Evolutionary conservation across 2,888 invertebrate species (phyloP), one percentile per base, ranked within the genome.

Genomic region (Sisyra nigra): DNA sequence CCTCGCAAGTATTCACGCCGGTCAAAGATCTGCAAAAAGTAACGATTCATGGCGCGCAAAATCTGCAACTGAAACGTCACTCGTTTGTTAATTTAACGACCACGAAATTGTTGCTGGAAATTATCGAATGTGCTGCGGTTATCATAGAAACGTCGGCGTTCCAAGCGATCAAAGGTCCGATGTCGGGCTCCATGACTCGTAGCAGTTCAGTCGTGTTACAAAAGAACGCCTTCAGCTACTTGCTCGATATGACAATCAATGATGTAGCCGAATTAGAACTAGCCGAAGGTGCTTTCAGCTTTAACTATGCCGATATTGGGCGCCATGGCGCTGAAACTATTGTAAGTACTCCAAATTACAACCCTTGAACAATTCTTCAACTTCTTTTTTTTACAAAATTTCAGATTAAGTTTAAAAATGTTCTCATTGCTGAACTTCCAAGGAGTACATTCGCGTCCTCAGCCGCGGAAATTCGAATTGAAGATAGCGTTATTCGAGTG

Each of bases 381-480:
- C 7, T 24, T n/a, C n/a, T n/a, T n/a, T n/a, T n/a, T n/a, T n/a
- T n/a, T n/a, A n/a, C n/a, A n/a, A n/a, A n/a, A 5, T 59, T 68
- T 40, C 68, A 82, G 81, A 74, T 82, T 54, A 65, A 68, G 51
- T 66, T 82, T 60, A 71, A 68, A 54, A 72, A 72, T 49, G 68
- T 76, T 8, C 65, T 62, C 39, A 63, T 76, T 40, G 62, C 71
- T 29, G 70, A 70, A 54, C 61, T 82, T 44, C 74, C 78, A 14
- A 60, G 61, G 24, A 67, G 68, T 48, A 69, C 74, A 1, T 82
- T 82, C 53, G 73, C 73, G 24, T 76, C 79, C 2, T 71, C 75
- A 1, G 68, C 76, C 7, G 75, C 75, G 13, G 69, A 69, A 48
- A 66, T 80, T 30, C 62, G 64, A 24, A 62, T 80, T 58, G 65